These are phyloP conservation scores for Nezara viridula DNA, from an alignment of 2,888 invertebrate species.

Conservation along the genomic window DNA sequence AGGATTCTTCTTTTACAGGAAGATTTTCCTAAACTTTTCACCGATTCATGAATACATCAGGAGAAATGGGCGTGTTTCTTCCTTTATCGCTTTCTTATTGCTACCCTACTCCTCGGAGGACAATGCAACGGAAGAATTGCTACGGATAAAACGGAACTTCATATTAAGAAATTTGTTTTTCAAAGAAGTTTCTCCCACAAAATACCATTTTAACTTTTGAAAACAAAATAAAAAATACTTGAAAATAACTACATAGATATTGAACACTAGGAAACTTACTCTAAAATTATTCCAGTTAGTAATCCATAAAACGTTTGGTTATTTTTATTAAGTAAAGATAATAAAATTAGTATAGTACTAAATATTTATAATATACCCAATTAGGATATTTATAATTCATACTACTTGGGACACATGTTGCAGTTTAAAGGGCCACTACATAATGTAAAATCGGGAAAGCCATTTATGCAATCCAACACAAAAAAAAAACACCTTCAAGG, in stretches of 20 bases:
- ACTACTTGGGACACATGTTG: too few relatives aligned
- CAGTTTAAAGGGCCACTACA: neutral
- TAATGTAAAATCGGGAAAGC: neutral
- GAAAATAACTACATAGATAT: too few relatives aligned
- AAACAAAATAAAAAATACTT: neutral
- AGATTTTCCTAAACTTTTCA: neutral
- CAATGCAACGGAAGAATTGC: neutral
- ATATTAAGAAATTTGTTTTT: neutral
- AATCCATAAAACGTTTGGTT: too few relatives aligned
- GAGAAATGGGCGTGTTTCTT: conserved; percentile 16
- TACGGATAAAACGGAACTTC: neutral
- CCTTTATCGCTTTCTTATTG: neutral
- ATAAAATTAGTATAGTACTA: too few relatives aligned
- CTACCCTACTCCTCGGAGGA: neutral
- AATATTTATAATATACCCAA: too few relatives aligned
- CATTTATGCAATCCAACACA: neutral
- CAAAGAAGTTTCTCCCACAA: neutral
- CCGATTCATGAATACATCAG: conserved; percentile 21
- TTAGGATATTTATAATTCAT: too few relatives aligned
- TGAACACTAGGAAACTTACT: too few relatives aligned
- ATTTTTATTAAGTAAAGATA: too few relatives aligned
- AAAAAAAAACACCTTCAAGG: neutral
- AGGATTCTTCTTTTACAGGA: conserved; percentile 1
- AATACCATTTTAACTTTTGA: neutral
- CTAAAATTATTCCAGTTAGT: too few relatives aligned